Evolutionary conservation across 2,888 invertebrate species (phyloP).

Genomic region (Agrochola lychnidis): DNA sequence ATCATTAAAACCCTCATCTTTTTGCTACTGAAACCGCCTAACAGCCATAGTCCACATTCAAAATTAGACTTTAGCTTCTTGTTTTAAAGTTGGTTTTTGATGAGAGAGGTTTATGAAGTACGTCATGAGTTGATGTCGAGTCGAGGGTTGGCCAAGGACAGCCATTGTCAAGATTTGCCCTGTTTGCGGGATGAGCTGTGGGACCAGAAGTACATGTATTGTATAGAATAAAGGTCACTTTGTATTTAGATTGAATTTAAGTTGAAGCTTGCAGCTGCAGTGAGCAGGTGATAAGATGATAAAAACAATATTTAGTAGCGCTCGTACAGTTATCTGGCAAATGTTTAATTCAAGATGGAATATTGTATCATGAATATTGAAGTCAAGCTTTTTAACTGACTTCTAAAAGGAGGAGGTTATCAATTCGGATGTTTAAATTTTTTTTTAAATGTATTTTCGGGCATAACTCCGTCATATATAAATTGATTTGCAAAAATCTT

Average conservation of each 20-base stretch:
- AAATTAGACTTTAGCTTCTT: constrained; percentile 55
- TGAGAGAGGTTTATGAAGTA: constrained; percentile 49
- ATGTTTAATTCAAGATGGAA: not conserved
- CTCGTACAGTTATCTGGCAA: not conserved
- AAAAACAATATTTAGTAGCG: not conserved
- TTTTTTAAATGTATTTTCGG: too few relatives aligned
- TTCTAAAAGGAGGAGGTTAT: too few relatives aligned
- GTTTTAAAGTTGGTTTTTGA: constrained; percentile 66
- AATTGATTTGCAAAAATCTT: too few relatives aligned
- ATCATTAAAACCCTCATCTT: constrained; percentile 71
- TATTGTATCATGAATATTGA: not conserved
- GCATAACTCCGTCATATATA: too few relatives aligned
- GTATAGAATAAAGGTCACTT: constrained; percentile 56
- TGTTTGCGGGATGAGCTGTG: constrained; percentile 63
- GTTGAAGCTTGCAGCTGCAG: constrained; percentile 28
- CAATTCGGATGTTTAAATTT: too few relatives aligned
- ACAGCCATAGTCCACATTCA: constrained; percentile 26
- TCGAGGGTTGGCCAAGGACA: constrained; percentile 87
- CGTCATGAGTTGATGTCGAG: constrained; percentile 67
- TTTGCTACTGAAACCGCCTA: constrained; percentile 49
- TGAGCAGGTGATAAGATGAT: constrained; percentile 22
- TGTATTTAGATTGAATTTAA: constrained; percentile 16
- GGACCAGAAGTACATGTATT: constrained; percentile 42
- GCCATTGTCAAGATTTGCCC: constrained; percentile 83
- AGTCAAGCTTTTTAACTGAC: too few relatives aligned